These are phyloP conservation scores for Plecotus auritus DNA, from an alignment of 2,113 vertebrate species.

Conservation along the genomic window DNA sequence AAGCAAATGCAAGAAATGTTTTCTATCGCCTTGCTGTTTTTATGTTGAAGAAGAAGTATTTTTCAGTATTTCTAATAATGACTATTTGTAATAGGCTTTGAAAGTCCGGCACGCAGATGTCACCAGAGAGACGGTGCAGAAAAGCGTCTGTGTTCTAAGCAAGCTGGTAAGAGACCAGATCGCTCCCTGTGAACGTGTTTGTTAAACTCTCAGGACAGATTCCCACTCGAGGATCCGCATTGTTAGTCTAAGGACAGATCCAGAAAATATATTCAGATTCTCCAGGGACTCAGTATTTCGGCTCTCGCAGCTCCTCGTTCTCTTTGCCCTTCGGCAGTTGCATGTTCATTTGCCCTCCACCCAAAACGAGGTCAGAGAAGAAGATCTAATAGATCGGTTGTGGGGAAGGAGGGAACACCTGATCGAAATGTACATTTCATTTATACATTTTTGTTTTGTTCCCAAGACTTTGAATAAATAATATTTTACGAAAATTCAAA, in stretches of 20 bases:
- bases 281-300: neutral
- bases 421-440: neutral
- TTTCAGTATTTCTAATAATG: slow-evolving; percentile 29
- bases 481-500: neutral
- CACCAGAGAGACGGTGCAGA: slow-evolving; percentile 98
- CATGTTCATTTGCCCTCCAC: neutral
- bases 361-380: neutral
- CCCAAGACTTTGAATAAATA: neutral
- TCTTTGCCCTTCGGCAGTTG: neutral
- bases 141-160: slow-evolving; percentile 98
- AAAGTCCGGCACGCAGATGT: slow-evolving; percentile 97
- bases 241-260: neutral
- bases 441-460: neutral
- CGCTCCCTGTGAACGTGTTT: neutral
- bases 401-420: neutral
- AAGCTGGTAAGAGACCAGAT: slow-evolving; percentile 91
- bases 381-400: neutral
- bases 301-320: neutral
- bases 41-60: neutral
- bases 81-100: slow-evolving; percentile 83
- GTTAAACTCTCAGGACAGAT: neutral
- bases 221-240: neutral
- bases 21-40: neutral
- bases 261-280: neutral
- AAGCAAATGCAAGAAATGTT: neutral